Conservation (phyloP, 2,797 vertebrate genomes). For the Halcyon chelicuti region DNA sequence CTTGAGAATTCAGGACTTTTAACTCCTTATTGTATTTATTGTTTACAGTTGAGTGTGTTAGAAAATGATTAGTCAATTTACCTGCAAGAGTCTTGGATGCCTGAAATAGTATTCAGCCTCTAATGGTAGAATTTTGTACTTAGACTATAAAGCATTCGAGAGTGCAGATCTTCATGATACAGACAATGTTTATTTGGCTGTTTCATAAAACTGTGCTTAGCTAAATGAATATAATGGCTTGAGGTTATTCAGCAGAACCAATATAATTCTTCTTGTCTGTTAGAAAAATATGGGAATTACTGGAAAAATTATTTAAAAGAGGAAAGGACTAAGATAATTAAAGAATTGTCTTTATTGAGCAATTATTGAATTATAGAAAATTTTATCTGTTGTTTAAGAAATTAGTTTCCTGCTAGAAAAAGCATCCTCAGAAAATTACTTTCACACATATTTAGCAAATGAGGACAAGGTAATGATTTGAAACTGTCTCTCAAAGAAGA, state of each 20-base stretch:
- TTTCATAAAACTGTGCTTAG: neutral
- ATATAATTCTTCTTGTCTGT: neutral
- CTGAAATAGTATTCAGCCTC: neutral
- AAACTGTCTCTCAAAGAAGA: neutral
- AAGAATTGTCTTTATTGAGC: neutral
- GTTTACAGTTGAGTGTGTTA: neutral
- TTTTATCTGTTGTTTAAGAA: neutral
- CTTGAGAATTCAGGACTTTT: neutral
- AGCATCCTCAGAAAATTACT: neutral
- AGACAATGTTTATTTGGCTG: neutral
- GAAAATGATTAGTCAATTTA: neutral
- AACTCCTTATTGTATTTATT: neutral
- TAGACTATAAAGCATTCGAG: neutral
- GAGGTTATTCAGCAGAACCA: neutral
- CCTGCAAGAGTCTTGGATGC: neutral
- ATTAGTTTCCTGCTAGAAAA: neutral
- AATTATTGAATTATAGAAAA: neutral
- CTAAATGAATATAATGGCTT: neutral
- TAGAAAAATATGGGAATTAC: neutral
- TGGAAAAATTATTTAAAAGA: slow-evolving; percentile 16
- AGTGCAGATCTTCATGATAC: neutral
- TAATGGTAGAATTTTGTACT: neutral
- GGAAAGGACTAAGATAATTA: neutral
- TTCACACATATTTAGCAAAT: neutral
- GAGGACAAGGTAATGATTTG: neutral